Percentiles rank a stretch among this genome's conserved stretches.
Conservation (phyloP, 2,888 invertebrate species). For the Arrhopalites spinosus region DNA sequence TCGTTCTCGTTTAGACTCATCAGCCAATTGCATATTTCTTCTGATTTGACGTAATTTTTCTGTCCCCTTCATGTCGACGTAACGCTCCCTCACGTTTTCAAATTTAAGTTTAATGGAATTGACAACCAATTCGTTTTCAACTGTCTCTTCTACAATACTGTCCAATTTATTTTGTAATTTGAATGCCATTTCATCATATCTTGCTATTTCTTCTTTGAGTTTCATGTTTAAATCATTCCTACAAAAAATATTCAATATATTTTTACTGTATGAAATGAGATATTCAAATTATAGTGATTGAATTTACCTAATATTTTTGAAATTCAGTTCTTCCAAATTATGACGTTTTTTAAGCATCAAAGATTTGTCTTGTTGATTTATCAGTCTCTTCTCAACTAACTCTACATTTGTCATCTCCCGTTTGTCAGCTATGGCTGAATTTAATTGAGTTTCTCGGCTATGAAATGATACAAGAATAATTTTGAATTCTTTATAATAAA, state of each 20-base stretch:
- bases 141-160: slow-evolving; percentile 35
- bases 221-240: slow-evolving; percentile 3
- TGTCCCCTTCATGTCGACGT: slow-evolving; percentile 48
- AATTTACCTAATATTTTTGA: background rate
- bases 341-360: background rate
- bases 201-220: slow-evolving; percentile 29
- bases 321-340: background rate
- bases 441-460: slow-evolving; percentile 34
- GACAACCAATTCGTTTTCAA: slow-evolving; percentile 21
- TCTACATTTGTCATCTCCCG: background rate
- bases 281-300: too few relatives aligned
- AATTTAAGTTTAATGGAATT: slow-evolving; percentile 36
- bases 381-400: background rate
- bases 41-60: slow-evolving; percentile 44
- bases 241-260: too few relatives aligned
- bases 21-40: slow-evolving; percentile 47
- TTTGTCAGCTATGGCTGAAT: slow-evolving; percentile 29
- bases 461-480: slow-evolving; percentile 9
- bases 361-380: background rate
- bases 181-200: slow-evolving; percentile 43
- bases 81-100: slow-evolving; percentile 45
- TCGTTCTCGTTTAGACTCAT: slow-evolving; percentile 46
- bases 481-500: background rate
- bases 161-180: slow-evolving; percentile 46
- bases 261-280: too few relatives aligned